Evolutionary conservation across 1,140 invertebrate species (phyloP).

Genomic region (Aethina tumida): DNA sequence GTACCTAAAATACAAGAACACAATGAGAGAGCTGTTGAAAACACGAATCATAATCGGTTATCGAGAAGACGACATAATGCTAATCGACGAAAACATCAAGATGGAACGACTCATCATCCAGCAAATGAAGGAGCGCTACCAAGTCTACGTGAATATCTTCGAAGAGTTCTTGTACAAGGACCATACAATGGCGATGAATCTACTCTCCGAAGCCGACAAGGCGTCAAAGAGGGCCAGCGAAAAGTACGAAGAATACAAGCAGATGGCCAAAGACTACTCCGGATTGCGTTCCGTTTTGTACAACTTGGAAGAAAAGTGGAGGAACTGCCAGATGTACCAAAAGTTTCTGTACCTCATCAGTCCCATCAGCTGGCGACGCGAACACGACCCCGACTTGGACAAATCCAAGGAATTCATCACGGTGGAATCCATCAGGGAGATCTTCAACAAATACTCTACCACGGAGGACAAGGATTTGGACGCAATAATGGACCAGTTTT

Average conservation of each 20-base stretch:
- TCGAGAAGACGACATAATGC: constrained; percentile 46
- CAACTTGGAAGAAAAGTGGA: constrained; percentile 49
- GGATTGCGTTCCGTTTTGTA: constrained; percentile 48
- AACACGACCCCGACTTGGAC: constrained; percentile 31
- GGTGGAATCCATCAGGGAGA: neutral
- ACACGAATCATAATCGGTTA: constrained; percentile 46
- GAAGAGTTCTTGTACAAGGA: constrained; percentile 52
- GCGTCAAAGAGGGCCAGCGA: constrained; percentile 39
- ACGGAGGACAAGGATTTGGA: constrained; percentile 26
- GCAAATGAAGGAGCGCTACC: constrained; percentile 43
- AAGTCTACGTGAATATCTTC: constrained; percentile 46
- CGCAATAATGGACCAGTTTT: constrained; percentile 40
- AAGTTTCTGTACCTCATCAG: constrained; percentile 50
- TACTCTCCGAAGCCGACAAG: constrained; percentile 42
- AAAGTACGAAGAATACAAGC: constrained; percentile 41
- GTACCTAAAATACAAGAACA: constrained; percentile 43
- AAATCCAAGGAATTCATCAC: constrained; percentile 10
- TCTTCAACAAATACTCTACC: neutral
- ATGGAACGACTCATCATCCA: constrained; percentile 45
- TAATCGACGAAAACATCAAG: constrained; percentile 48
- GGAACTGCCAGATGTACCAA: constrained; percentile 51
- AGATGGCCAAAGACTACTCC: constrained; percentile 39
- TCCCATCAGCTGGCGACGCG: constrained; percentile 45
- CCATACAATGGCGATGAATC: constrained; percentile 46
- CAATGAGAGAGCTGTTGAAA: constrained; percentile 42